A percentile compares a stretch with the other conserved stretches of the same genome.
phyloP scores from a whole-genome alignment of 2,888 invertebrate genomes.

The Leptogaster cylindrica region DNA sequence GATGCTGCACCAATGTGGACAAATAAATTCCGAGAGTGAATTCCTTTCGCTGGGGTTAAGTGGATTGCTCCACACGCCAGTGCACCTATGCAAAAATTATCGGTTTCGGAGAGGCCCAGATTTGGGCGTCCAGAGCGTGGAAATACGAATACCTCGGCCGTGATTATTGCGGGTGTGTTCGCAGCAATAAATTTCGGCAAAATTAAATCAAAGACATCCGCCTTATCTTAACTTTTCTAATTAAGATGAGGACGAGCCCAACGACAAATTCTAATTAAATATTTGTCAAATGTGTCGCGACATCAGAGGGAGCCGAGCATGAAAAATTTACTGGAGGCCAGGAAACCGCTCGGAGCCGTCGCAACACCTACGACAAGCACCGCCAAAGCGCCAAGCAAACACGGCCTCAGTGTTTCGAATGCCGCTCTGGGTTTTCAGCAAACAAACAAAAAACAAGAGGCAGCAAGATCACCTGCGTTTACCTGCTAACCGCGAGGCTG shows the following conservation, averaged over 20 bases:
- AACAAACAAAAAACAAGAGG: not conserved
- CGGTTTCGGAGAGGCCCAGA: conserved; percentile 8
- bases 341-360: not conserved
- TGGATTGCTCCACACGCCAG: conserved; percentile 7
- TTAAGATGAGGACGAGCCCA: not conserved
- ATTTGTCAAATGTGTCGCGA: conserved; percentile 25
- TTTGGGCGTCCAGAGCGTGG: not conserved
- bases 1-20: conserved; percentile 27
- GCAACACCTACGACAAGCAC: conserved; percentile 28
- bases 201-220: conserved; percentile 1
- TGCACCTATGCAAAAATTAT: conserved; percentile 31
- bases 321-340: conserved; percentile 4
- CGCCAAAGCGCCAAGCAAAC: conserved; percentile 2
- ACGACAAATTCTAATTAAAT: conserved; percentile 18
- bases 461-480: conserved; percentile 25
- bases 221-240: conserved; percentile 27
- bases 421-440: not conserved
- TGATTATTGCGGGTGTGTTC: not conserved
- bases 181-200: not conserved
- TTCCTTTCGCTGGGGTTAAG: conserved; percentile 9
- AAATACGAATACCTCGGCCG: not conserved
- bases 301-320: conserved; percentile 26
- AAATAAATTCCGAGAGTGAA: conserved; percentile 30
- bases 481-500: not conserved
- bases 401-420: not conserved